These are phyloP conservation scores for Embidobia sp. DNA, from an alignment of 2,888 invertebrate species.

Conservation along the genomic window DNA sequence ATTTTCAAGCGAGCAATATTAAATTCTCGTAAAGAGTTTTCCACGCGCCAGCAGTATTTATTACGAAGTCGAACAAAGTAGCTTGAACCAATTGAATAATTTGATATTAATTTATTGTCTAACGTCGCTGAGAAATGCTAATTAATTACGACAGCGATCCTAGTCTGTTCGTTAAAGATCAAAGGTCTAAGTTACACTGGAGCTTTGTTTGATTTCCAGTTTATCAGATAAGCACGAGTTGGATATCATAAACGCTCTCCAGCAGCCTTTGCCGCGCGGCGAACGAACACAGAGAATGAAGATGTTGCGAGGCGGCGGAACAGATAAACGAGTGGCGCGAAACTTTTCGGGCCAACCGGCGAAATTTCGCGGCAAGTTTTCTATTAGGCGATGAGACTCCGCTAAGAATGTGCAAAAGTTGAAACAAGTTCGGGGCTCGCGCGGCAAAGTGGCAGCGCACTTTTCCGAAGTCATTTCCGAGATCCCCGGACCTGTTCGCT, in stretches of 20 bases:
- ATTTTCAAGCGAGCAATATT: too few relatives aligned
- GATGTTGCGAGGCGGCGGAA: slow-evolving; percentile 42
- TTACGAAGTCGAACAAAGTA: too few relatives aligned
- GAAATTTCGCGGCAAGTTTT: slow-evolving; percentile 51
- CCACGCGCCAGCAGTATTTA: too few relatives aligned
- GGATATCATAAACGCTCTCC: slow-evolving; percentile 2
- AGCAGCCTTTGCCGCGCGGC: slow-evolving; percentile 18
- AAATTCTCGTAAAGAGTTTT: too few relatives aligned
- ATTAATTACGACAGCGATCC: too few relatives aligned
- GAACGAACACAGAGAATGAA: slow-evolving; percentile 41
- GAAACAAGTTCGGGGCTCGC: slow-evolving; percentile 55
- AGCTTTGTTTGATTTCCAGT: slow-evolving; percentile 8
- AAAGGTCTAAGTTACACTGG: too few relatives aligned
- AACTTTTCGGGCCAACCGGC: slow-evolving; percentile 26
- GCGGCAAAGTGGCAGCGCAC: slow-evolving; percentile 53
- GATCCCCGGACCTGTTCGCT: slow-evolving; percentile 44
- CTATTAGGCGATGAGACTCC: slow-evolving; percentile 53
- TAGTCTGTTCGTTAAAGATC: too few relatives aligned
- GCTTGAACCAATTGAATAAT: too few relatives aligned
- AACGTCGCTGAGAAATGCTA: too few relatives aligned
- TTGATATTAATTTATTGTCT: too few relatives aligned
- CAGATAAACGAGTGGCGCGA: slow-evolving; percentile 44
- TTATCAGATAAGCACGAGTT: slow-evolving; percentile 1
- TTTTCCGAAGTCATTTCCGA: slow-evolving; percentile 54
- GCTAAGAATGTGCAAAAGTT: slow-evolving; percentile 57